phyloP scores from a whole-genome alignment of 2,113 vertebrate species.

The Atherinomorus stipes region DNA sequence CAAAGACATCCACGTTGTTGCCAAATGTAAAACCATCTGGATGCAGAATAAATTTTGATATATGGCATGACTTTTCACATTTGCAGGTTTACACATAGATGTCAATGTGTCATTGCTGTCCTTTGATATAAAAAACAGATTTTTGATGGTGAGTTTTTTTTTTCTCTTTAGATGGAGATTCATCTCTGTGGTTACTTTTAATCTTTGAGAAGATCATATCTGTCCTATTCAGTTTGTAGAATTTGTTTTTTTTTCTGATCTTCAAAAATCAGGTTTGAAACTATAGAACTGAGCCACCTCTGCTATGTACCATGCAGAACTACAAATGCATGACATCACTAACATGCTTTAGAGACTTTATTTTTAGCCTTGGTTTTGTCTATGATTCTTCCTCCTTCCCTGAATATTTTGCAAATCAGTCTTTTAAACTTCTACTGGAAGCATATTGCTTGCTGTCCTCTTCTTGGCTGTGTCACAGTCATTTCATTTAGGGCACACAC shows the following conservation, averaged over 20 bases:
- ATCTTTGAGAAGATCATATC: conserved; percentile 6
- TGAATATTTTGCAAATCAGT: not conserved
- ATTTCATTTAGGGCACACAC: conserved; percentile 18
- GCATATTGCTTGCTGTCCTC: conserved; percentile 35
- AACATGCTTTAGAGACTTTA: conserved; percentile 17
- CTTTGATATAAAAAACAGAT: not conserved
- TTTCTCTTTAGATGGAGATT: not conserved
- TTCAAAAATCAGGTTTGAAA: conserved; percentile 4
- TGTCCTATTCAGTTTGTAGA: not conserved
- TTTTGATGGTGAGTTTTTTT: not conserved
- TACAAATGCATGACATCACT: conserved; percentile 23
- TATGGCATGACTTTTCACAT: conserved; percentile 6
- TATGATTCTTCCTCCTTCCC: conserved; percentile 5
- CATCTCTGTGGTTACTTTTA: not conserved
- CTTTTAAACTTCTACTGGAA: conserved; percentile 37
- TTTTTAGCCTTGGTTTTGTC: not conserved
- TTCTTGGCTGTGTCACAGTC: conserved; percentile 42
- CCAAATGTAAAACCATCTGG: conserved; percentile 54
- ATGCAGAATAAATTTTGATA: conserved; percentile 17
- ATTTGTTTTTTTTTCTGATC: too few species aligned
- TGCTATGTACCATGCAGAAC: conserved; percentile 19
- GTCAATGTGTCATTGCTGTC: conserved; percentile 1
- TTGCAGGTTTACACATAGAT: not conserved
- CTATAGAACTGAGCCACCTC: not conserved
- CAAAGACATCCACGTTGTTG: conserved; percentile 31